Evolutionary conservation across 2,113 vertebrate genomes (phyloP).

Genomic region (Scytalopus superciliaris): DNA sequence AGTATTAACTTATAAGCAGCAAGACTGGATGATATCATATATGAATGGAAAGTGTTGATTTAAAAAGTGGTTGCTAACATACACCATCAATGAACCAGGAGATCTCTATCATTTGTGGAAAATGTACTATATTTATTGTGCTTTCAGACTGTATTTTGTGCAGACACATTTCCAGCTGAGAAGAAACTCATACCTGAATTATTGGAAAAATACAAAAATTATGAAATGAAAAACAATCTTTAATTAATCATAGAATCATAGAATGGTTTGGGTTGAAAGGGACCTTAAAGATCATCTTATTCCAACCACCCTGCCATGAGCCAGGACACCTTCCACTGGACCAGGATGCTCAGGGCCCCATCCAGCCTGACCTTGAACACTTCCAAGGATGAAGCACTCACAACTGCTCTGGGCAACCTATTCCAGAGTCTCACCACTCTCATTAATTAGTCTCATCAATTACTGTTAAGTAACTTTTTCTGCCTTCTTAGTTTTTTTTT

Average conservation of each 20-base stretch:
- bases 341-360: neutral
- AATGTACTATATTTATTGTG: neutral
- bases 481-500: neutral
- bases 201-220: neutral
- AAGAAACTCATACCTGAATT: neutral
- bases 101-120: neutral
- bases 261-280: neutral
- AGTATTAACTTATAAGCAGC: neutral
- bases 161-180: neutral
- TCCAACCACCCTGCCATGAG: neutral
- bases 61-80: neutral
- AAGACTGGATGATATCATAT: neutral
- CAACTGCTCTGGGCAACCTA: neutral
- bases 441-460: neutral
- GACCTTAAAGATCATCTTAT: neutral
- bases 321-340: neutral
- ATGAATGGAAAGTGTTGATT: neutral
- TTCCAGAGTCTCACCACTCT: neutral
- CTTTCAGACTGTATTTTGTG: neutral
- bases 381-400: neutral
- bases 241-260: neutral
- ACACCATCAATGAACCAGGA: neutral
- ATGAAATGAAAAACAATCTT: neutral
- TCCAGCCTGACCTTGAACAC: neutral
- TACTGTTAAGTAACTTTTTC: neutral